A percentile compares a stretch with the other conserved stretches of the same genome.
Conservation (phyloP, 2,113 vertebrate genomes). For the Polypterus senegalus region DNA sequence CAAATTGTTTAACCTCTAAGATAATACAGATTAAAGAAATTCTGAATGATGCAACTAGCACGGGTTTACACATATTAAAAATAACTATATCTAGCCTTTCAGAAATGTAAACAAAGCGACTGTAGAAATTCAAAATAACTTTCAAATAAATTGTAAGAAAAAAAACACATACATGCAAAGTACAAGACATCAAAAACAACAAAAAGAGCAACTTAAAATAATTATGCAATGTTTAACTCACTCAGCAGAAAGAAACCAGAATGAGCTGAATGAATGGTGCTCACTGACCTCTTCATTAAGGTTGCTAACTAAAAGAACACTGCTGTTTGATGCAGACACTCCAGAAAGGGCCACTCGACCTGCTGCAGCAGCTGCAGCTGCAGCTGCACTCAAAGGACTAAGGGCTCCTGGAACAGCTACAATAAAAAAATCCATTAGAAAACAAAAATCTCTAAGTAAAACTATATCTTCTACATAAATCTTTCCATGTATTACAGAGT, state of each 20-base stretch:
- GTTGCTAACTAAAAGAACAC: conserved; percentile 94
- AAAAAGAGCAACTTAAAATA: conserved; percentile 19
- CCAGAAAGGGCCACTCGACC: conserved; percentile 85
- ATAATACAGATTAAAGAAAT: no score
- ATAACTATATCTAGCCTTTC: conserved; percentile 28
- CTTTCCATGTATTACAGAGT: background rate
- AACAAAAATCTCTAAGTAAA: conserved; percentile 26
- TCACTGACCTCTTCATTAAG: conserved; percentile 95
- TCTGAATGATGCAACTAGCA: no score
- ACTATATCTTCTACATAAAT: background rate
- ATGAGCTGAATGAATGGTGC: conserved; percentile 17
- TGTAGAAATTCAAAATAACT: conserved; percentile 23
- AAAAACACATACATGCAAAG: background rate
- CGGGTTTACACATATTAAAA: background rate
- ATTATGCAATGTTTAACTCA: conserved; percentile 11
- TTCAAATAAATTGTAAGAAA: conserved; percentile 34
- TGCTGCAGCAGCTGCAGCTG: conserved; percentile 81
- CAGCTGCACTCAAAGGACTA: conserved; percentile 83
- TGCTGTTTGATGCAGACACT: conserved; percentile 68
- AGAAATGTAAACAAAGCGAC: conserved; percentile 37
- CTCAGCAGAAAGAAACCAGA: conserved; percentile 15
- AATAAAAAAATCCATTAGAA: conserved; percentile 71
- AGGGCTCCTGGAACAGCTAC: conserved; percentile 80
- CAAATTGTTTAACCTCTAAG: no score
- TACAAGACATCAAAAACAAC: conserved; percentile 21